Base-by-base conservation (phyloP, 53 echinoderm and acorn worm genomes). In the Luidia sarsii region DNA sequence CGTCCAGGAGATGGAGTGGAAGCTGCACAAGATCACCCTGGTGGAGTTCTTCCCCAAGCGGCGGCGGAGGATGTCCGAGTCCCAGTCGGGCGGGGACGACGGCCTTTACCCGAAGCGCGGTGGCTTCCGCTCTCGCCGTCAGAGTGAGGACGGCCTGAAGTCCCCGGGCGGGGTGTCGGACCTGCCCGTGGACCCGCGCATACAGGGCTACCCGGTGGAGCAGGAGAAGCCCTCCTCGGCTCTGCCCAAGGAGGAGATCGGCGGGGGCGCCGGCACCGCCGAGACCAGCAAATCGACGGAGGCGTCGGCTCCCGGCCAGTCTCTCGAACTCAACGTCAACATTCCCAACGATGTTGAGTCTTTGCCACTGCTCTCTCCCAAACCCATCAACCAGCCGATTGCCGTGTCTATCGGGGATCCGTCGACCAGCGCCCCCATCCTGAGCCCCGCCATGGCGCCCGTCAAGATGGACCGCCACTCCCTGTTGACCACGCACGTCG, bases 381-480 rank as follows among this genome's bases (percentile, higher is more conserved):
- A 90, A 74, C 90, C 90, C 36, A 55, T 79, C 18, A 86, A 77
- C 59, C 82, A 86, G 50, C 80, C 82, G 2, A 86, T 90, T 35
- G 68, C 80, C 11, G 90, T 90, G 7, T 86, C 88, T 21, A 83
- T 88, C 25, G 86, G 86, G 31, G 90, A 86, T 45, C 94, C 94
- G 19, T 88, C 88, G 18, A 71, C 94, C 10, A 71, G 88, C 25
- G 94, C 90, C 2, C 94, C 94, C 3, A 83, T 86, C 51, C 70
- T 94, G 6, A 94, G 94, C 75, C 94, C 94, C 19, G 94, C 90
- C 8, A 90, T 88, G 9, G 90, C 94, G 15, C 94, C 94, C 0
- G 56, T 88, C 3, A 94, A 94, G 65, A 38, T 61, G 10, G 75
- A 74, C 39, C 50, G 84, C 33, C 84, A 64, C 25, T 39, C 77